These are phyloP conservation scores for Tyria jacobaeae DNA, from an alignment of 2,888 invertebrate species.

Conservation along the genomic window DNA sequence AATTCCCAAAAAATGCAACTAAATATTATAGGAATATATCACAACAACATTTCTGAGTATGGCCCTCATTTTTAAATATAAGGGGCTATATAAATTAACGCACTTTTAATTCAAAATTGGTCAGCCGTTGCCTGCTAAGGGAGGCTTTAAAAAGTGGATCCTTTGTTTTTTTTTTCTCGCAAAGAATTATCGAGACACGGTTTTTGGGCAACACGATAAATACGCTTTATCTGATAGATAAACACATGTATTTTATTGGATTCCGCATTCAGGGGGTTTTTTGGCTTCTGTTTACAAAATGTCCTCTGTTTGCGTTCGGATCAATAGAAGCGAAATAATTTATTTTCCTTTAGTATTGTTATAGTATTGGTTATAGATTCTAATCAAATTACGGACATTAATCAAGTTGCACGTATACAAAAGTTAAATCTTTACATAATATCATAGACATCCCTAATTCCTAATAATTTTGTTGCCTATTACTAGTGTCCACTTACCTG, in stretches of 20 bases:
- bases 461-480: background rate
- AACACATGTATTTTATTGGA: conserved; percentile 35
- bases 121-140: conserved; percentile 45
- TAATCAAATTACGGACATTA: background rate
- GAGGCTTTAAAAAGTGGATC: conserved; percentile 24
- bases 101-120: conserved; percentile 54
- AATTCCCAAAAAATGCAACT: conserved; percentile 30
- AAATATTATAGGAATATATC: conserved; percentile 26
- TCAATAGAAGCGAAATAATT: background rate
- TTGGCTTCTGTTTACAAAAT: conserved; percentile 15
- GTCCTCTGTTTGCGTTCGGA: background rate
- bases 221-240: conserved; percentile 31
- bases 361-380: background rate
- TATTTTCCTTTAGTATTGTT: background rate
- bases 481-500: conserved; percentile 5
- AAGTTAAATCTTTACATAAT: background rate
- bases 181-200: conserved; percentile 40
- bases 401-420: no score
- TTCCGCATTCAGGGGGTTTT: conserved; percentile 10
- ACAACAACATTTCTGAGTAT: background rate
- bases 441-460: background rate
- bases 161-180: conserved; percentile 40
- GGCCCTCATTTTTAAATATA: conserved; percentile 9
- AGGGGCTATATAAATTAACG: conserved; percentile 56
- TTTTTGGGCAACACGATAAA: conserved; percentile 34